Evolutionary conservation across 1,140 invertebrate genomes (phyloP).

Genomic region (Melanaphis sacchari): DNA sequence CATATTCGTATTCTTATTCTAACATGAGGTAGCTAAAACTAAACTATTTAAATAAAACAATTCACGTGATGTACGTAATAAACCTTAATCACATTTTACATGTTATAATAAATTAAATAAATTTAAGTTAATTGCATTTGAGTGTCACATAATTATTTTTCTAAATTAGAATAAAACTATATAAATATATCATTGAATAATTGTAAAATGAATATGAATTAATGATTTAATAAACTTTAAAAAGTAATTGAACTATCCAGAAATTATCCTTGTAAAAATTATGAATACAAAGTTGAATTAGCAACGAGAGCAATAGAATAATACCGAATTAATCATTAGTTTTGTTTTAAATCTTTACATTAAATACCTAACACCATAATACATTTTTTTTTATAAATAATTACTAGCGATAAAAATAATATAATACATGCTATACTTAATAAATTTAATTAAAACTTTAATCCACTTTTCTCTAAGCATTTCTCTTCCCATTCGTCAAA

Average conservation of each 20-base stretch:
- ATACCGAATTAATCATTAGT: not conserved
- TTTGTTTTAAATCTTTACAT: not conserved
- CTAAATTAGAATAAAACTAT: no score
- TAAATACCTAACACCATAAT: not conserved
- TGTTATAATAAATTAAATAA: no score
- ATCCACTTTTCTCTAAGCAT: slow-evolving; percentile 63
- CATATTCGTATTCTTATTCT: not conserved
- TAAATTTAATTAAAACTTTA: slow-evolving; percentile 31
- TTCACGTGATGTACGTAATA: not conserved
- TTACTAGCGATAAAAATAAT: no score
- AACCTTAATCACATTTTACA: no score
- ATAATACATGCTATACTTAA: not conserved
- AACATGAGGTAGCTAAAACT: not conserved
- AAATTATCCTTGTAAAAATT: not conserved
- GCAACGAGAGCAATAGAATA: not conserved
- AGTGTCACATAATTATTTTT: no score
- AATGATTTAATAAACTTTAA: no score
- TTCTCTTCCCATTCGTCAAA: slow-evolving; percentile 80
- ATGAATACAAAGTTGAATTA: not conserved
- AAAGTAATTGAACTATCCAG: not conserved
- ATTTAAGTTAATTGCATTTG: no score
- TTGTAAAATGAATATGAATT: no score
- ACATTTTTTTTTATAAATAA: no score
- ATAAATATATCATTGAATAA: no score
- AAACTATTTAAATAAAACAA: not conserved